These are phyloP conservation scores for Oryzias woworae DNA, from an alignment of 2,113 vertebrate genomes.

Conservation along the genomic window DNA sequence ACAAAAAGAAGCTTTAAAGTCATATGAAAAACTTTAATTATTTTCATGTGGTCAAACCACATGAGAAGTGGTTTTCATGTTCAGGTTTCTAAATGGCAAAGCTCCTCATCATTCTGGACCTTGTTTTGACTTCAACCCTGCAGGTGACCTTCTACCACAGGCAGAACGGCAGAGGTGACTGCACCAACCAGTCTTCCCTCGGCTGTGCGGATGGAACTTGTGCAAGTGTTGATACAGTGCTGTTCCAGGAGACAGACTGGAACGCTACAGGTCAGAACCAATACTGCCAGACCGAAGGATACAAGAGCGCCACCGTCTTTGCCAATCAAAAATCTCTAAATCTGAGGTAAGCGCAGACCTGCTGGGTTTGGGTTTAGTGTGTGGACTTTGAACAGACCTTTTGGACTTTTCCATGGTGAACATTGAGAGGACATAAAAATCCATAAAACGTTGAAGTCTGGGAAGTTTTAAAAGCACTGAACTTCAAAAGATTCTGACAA, in stretches of 20 bases:
- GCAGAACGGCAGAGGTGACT: slow-evolving; percentile 47
- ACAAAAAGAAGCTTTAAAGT: too few relatives aligned
- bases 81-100: too few relatives aligned
- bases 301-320: slow-evolving; percentile 2
- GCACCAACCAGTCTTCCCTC: slow-evolving; percentile 11
- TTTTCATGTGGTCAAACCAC: too few relatives aligned
- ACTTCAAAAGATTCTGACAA: too few relatives aligned
- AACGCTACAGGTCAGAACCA: not conserved
- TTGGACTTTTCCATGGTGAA: too few relatives aligned
- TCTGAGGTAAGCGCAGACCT: slow-evolving; percentile 47
- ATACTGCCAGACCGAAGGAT: slow-evolving; percentile 69
- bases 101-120: too few relatives aligned
- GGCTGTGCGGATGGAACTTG: slow-evolving; percentile 29
- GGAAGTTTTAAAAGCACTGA: too few relatives aligned
- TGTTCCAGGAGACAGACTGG: slow-evolving; percentile 23
- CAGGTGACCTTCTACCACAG: slow-evolving; percentile 63
- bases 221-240: not conserved
- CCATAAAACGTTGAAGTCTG: too few relatives aligned
- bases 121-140: not conserved
- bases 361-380: not conserved
- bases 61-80: too few relatives aligned
- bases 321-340: slow-evolving; percentile 13
- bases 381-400: not conserved
- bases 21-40: too few relatives aligned
- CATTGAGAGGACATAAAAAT: too few relatives aligned